These are phyloP conservation scores for Drosophila dives DNA, from an alignment of 2,888 invertebrate genomes.

Conservation along the genomic window DNA sequence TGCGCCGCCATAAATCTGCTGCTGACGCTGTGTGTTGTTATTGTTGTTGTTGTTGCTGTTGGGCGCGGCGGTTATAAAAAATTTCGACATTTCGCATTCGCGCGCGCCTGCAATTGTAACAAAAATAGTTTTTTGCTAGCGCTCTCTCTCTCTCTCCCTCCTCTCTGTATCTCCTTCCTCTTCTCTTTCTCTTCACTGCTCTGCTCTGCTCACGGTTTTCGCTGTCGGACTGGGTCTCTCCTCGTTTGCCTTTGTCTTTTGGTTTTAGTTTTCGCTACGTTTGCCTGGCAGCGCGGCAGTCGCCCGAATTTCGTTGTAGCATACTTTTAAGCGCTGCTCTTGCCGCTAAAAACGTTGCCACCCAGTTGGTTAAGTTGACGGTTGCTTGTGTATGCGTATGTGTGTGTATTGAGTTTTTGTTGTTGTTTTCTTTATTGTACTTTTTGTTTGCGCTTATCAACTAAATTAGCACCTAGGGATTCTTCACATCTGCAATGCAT, in stretches of 20 bases:
- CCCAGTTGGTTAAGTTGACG: constrained; percentile 43
- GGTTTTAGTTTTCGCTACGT: constrained; percentile 56
- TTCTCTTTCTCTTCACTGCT: constrained; percentile 5
- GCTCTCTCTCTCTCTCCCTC: constrained; percentile 6
- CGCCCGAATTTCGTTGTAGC: constrained; percentile 46
- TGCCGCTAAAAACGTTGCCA: constrained; percentile 54
- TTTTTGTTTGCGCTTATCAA: constrained; percentile 81
- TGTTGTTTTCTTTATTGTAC: constrained; percentile 60
- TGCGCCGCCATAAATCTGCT: constrained; percentile 54
- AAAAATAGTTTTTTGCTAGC: constrained; percentile 49
- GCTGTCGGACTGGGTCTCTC: constrained; percentile 6
- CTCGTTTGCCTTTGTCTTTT: constrained; percentile 25
- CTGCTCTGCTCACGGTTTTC: constrained; percentile 2
- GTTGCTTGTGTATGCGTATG: not conserved
- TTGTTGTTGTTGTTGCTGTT: constrained; percentile 65
- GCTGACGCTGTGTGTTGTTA: constrained; percentile 51
- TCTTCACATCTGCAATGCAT: constrained; percentile 83
- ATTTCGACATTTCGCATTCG: constrained; percentile 81
- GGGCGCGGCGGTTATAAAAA: constrained; percentile 72
- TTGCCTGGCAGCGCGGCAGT: constrained; percentile 45
- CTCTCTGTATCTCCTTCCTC: constrained; percentile 29
- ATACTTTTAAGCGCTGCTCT: constrained; percentile 64
- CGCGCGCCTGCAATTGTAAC: constrained; percentile 39
- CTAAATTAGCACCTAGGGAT: constrained; percentile 85
- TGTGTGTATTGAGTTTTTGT: constrained; percentile 14